phyloP scores from a whole-genome alignment of 1,140 invertebrate species.

The Monochamus saltuarius region DNA sequence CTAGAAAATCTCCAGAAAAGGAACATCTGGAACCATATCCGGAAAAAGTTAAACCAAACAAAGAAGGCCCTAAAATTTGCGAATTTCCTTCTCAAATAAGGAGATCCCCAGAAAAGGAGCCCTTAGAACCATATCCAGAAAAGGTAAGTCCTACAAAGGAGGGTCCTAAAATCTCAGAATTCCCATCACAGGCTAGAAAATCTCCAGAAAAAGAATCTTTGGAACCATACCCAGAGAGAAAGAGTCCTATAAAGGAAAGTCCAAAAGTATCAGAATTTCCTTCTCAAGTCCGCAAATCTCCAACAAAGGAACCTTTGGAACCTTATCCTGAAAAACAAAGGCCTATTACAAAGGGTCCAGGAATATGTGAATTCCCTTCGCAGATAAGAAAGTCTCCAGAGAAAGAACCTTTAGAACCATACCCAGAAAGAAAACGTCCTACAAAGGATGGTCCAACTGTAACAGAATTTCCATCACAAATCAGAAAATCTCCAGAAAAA shows the following conservation, averaged over 20 bases:
- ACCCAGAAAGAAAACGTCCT: conserved; percentile 21
- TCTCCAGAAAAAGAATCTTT: conserved; percentile 37
- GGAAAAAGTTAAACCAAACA: conserved; percentile 24
- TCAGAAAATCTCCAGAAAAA: conserved; percentile 17
- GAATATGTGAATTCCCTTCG: conserved; percentile 29
- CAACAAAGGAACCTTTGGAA: conserved; percentile 26
- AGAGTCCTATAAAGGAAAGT: conserved; percentile 16
- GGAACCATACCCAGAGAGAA: conserved; percentile 34
- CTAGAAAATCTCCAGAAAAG: conserved; percentile 30
- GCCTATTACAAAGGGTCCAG: conserved; percentile 16
- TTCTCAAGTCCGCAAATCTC: conserved; percentile 33
- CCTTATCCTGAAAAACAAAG: conserved; percentile 30
- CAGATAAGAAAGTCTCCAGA: conserved; percentile 28
- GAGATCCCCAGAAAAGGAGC: conserved; percentile 29
- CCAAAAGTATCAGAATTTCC: conserved; percentile 26
- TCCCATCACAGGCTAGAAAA: conserved; percentile 38
- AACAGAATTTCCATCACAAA: conserved; percentile 29
- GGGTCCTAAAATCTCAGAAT: conserved; percentile 26
- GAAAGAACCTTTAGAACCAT: conserved; percentile 19
- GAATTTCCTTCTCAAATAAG: conserved; percentile 41
- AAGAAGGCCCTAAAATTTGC: conserved; percentile 18
- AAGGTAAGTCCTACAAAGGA: conserved; percentile 16
- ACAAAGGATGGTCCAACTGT: conserved; percentile 8
- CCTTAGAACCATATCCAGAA: conserved; percentile 26
- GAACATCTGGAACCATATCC: conserved; percentile 24